phyloP scores from a whole-genome alignment of 2,797 vertebrate genomes.

The Notolepis coatsorum region DNA sequence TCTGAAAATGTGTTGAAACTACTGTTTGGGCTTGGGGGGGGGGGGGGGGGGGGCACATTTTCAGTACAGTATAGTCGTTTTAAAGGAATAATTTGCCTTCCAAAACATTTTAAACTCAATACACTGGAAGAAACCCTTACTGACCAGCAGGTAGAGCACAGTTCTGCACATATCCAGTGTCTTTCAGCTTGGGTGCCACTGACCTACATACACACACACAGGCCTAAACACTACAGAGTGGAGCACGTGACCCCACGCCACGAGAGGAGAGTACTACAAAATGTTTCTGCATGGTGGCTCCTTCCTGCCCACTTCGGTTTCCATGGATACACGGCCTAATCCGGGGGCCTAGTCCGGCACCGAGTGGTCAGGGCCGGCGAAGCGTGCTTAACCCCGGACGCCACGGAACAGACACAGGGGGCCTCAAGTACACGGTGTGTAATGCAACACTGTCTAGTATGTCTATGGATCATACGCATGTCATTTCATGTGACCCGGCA shows the following conservation, averaged over 20 bases:
- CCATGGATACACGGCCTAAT: constrained; percentile 56
- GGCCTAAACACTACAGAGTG: constrained; percentile 43
- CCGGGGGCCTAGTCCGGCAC: constrained; percentile 25
- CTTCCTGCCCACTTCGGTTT: constrained; percentile 42
- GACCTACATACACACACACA: constrained; percentile 66
- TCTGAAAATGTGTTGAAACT: too few relatives aligned
- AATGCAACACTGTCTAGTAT: background rate
- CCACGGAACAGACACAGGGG: constrained; percentile 5
- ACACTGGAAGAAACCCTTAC: too few relatives aligned
- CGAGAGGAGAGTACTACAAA: constrained; percentile 19
- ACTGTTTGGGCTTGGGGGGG: too few relatives aligned
- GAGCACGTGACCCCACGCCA: constrained; percentile 50
- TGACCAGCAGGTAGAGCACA: too few relatives aligned
- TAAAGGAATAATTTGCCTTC: too few relatives aligned
- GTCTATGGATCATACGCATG: too few relatives aligned
- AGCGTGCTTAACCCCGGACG: constrained; percentile 27
- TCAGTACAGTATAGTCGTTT: too few relatives aligned
- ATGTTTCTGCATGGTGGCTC: constrained; percentile 6
- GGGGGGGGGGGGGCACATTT: too few relatives aligned
- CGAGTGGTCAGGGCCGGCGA: constrained; percentile 5
- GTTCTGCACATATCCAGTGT: too few relatives aligned
- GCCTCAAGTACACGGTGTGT: background rate
- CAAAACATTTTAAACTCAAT: too few relatives aligned
- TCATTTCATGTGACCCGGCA: too few relatives aligned
- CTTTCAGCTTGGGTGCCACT: constrained; percentile 54